phyloP scores from a whole-genome alignment of 2,888 invertebrate genomes.

The Brachypterus glaber region DNA sequence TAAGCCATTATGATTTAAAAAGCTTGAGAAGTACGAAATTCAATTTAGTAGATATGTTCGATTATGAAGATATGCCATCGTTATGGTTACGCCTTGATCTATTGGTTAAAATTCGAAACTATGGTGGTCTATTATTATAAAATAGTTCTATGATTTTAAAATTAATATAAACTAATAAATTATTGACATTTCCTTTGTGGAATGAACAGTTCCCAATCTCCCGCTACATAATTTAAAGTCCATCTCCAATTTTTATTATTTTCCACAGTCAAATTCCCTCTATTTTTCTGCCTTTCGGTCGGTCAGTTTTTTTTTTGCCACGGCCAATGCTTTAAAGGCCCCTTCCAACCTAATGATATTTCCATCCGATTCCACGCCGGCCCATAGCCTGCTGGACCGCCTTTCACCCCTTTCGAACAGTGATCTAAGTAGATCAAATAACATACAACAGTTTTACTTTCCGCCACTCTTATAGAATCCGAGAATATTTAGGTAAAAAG shows the following conservation, averaged over 20 bases:
- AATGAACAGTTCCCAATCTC: constrained; percentile 28
- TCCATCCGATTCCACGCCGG: constrained; percentile 39
- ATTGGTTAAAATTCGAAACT: too few relatives aligned
- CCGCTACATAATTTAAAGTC: constrained; percentile 45
- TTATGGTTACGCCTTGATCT: too few relatives aligned
- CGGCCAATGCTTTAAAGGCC: constrained; percentile 36
- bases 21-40: too few relatives aligned
- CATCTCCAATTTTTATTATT: constrained; percentile 45
- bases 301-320: constrained; percentile 35
- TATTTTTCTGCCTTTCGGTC: constrained; percentile 44
- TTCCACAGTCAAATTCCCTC: constrained; percentile 44
- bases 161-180: neutral
- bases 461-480: too few relatives aligned
- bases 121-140: too few relatives aligned
- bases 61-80: too few relatives aligned
- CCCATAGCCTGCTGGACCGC: constrained; percentile 11
- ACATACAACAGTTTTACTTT: too few relatives aligned
- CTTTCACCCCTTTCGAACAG: constrained; percentile 31
- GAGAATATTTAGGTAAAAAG: too few relatives aligned
- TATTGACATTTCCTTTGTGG: constrained; percentile 24
- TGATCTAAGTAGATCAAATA: too few relatives aligned
- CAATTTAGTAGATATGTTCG: too few relatives aligned
- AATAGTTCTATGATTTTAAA: too few relatives aligned
- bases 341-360: constrained; percentile 42
- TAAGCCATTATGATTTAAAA: too few relatives aligned